Evolutionary conservation across 2,797 vertebrate genomes (phyloP).

Genomic region (Etheostoma perlongum): DNA sequence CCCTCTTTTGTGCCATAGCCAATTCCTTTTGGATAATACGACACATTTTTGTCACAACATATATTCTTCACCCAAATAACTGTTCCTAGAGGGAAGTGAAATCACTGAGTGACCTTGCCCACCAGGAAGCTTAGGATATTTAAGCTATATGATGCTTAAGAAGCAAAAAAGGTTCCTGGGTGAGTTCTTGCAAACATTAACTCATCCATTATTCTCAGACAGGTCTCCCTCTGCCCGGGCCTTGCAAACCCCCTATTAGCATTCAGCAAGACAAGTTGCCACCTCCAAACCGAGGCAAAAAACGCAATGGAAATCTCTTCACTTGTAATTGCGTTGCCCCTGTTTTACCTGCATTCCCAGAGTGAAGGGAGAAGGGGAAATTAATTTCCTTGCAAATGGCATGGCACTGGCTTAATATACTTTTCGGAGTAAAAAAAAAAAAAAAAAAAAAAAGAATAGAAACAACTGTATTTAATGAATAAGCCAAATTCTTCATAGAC

Average conservation of each 20-base stretch:
- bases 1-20: not conserved
- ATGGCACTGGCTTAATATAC: slow-evolving; percentile 47
- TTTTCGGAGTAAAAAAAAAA: slow-evolving; percentile 25
- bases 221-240: slow-evolving; percentile 20
- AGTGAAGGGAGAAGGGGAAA: slow-evolving; percentile 38
- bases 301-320: slow-evolving; percentile 50
- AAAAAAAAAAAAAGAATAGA: not conserved
- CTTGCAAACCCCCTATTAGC: slow-evolving; percentile 58
- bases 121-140: slow-evolving; percentile 16
- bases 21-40: not conserved
- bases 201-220: slow-evolving; percentile 73
- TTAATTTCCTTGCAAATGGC: slow-evolving; percentile 69
- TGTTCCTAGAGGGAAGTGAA: slow-evolving; percentile 4
- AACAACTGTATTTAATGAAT: slow-evolving; percentile 62
- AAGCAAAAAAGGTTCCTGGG: slow-evolving; percentile 34
- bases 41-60: not conserved
- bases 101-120: slow-evolving; percentile 36
- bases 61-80: slow-evolving; percentile 18
- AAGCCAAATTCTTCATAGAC: slow-evolving; percentile 58
- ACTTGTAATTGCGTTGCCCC: slow-evolving; percentile 58
- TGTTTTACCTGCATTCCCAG: slow-evolving; percentile 56
- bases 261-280: slow-evolving; percentile 50
- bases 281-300: slow-evolving; percentile 44
- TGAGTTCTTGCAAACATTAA: slow-evolving; percentile 51
- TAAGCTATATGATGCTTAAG: slow-evolving; percentile 32